phyloP scores from a whole-genome alignment of 92 coral and sea anemone species.

The Actinostola sp. region DNA sequence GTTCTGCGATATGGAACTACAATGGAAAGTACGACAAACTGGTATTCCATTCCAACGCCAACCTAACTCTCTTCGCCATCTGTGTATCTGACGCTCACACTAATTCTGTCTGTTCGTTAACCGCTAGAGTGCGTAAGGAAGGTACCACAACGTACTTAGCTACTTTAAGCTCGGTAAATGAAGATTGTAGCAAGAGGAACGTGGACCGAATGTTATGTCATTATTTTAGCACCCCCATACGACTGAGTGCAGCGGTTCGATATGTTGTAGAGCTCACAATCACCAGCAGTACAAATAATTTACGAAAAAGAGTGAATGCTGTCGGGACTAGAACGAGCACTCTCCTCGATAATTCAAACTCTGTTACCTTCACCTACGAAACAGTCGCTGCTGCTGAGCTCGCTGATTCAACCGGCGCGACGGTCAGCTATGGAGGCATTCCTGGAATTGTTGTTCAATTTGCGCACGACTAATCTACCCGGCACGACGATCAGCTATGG shows the following conservation, averaged over 20 bases:
- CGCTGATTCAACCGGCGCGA: slow-evolving; percentile 2
- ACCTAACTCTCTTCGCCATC: background rate
- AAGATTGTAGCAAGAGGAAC: background rate
- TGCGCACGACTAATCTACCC: no score
- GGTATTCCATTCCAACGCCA: background rate
- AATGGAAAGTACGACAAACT: slow-evolving; percentile 14
- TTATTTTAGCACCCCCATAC: background rate
- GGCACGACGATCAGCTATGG: no score
- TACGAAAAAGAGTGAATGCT: slow-evolving; percentile 2
- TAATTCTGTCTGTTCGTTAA: background rate
- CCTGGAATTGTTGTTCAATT: no score
- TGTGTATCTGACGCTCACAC: slow-evolving; percentile 1
- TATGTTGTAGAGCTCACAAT: slow-evolving; percentile 5
- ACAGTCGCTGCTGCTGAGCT: background rate
- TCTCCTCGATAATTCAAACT: background rate
- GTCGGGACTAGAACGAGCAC: background rate
- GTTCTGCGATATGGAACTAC: background rate
- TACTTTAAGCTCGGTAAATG: background rate
- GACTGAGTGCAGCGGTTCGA: background rate
- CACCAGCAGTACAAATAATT: background rate
- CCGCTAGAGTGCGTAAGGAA: background rate
- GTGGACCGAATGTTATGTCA: background rate
- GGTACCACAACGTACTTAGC: background rate
- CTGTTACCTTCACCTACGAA: background rate
- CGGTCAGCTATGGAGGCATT: background rate